Percentiles rank a stretch among this genome's conserved stretches.
Evolutionary conservation across 2,888 invertebrate genomes (phyloP).

Genomic region (Plebejus argus): DNA sequence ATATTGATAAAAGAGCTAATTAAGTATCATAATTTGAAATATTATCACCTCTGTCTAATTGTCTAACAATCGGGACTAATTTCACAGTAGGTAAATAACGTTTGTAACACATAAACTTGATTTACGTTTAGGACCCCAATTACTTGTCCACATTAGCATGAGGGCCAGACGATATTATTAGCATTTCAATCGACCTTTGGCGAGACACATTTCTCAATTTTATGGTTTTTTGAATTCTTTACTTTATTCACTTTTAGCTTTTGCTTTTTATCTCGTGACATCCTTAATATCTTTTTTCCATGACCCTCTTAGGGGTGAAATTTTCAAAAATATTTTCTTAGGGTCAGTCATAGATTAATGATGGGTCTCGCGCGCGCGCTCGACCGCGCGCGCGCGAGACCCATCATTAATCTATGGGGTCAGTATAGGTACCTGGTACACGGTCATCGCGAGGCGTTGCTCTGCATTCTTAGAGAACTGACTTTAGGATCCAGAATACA

Average conservation of each 20-base stretch:
- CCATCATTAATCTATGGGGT: too few species aligned
- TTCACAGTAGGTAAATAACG: not conserved
- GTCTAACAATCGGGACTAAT: not conserved
- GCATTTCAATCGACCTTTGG: constrained; percentile 19
- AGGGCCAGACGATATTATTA: constrained; percentile 8
- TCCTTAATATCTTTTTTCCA: not conserved
- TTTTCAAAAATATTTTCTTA: too few species aligned
- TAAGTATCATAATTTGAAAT: not conserved
- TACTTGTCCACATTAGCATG: not conserved
- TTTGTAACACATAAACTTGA: not conserved
- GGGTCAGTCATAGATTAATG: too few species aligned
- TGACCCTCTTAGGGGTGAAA: not conserved
- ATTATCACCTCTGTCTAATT: not conserved
- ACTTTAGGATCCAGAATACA: not conserved
- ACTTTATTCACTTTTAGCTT: not conserved
- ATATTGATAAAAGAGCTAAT: not conserved
- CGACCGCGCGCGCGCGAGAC: too few species aligned
- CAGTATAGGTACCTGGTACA: too few species aligned
- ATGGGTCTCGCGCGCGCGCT: too few species aligned
- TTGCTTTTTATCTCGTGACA: not conserved
- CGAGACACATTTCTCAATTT: constrained; percentile 1
- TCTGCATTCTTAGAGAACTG: too few species aligned
- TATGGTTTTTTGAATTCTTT: not conserved
- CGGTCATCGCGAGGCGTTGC: too few species aligned
- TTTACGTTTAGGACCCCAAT: not conserved